Evolutionary conservation across 1,140 invertebrate genomes (phyloP).

Genomic region (Cylas formicarius): DNA sequence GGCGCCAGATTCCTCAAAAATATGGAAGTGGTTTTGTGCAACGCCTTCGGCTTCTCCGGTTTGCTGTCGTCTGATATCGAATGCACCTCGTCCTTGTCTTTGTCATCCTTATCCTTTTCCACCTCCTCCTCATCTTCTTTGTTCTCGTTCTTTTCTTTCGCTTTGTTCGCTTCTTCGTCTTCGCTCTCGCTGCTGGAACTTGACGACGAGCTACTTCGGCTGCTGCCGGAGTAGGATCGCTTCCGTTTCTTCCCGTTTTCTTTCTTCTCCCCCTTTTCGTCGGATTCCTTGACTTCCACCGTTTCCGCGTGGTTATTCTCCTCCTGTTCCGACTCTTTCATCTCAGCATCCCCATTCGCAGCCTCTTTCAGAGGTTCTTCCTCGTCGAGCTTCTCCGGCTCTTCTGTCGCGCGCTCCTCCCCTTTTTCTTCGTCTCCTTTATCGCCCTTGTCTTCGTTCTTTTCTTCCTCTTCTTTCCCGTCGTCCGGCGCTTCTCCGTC

Average conservation of each 20-base stretch:
- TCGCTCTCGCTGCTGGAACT: slow-evolving; percentile 19
- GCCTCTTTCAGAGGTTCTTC: slow-evolving; percentile 11
- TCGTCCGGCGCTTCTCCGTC: slow-evolving; percentile 29
- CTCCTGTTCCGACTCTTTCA: slow-evolving; percentile 29
- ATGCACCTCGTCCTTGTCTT: slow-evolving; percentile 38
- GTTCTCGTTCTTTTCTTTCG: slow-evolving; percentile 24
- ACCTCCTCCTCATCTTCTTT: slow-evolving; percentile 41
- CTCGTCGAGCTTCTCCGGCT: slow-evolving; percentile 26
- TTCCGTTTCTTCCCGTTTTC: slow-evolving; percentile 38
- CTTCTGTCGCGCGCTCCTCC: slow-evolving; percentile 39
- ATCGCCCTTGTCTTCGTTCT: slow-evolving; percentile 30
- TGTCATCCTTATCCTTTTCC: slow-evolving; percentile 40
- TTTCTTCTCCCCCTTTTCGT: slow-evolving; percentile 18
- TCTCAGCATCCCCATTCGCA: slow-evolving; percentile 7
- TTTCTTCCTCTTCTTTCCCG: slow-evolving; percentile 19
- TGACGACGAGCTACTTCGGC: slow-evolving; percentile 40
- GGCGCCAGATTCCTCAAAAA: slow-evolving; percentile 94
- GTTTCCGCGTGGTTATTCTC: slow-evolving; percentile 18
- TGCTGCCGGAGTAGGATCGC: slow-evolving; percentile 38
- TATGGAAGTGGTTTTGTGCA: slow-evolving; percentile 94
- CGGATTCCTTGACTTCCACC: slow-evolving; percentile 18
- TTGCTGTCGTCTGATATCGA: slow-evolving; percentile 45
- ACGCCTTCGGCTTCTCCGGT: slow-evolving; percentile 57
- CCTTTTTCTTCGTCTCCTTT: slow-evolving; percentile 26
- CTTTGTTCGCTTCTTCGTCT: slow-evolving; percentile 1